A percentile compares a stretch with the other conserved stretches of the same genome.
Evolutionary conservation across 1,140 invertebrate species (phyloP).

Genomic region (Anoplolepis gracilipes): DNA sequence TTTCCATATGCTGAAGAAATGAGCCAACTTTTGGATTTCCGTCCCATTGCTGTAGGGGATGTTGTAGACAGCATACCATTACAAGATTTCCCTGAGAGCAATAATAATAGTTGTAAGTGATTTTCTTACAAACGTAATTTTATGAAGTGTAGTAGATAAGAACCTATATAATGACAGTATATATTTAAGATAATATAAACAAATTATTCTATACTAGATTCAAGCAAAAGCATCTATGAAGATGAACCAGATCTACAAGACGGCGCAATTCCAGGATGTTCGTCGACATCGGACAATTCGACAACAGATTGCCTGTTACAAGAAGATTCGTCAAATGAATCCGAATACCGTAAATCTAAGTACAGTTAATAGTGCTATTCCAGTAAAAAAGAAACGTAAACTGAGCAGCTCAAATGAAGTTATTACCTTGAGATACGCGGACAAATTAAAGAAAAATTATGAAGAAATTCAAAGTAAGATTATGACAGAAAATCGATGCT

Average conservation of each 20-base stretch:
- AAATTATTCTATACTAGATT: slow-evolving; percentile 12
- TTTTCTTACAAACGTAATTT: not conserved
- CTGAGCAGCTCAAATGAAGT: not conserved
- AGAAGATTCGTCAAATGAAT: not conserved
- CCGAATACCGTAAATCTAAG: not conserved
- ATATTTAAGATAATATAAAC: too few relatives aligned
- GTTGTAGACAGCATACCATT: not conserved
- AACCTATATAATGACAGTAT: not conserved
- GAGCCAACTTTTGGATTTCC: not conserved
- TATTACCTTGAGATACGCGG: not conserved
- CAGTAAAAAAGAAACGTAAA: not conserved
- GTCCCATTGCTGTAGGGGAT: not conserved
- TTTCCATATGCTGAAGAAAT: slow-evolving; percentile 18
- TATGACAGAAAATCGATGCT: not conserved
- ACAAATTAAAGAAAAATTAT: not conserved
- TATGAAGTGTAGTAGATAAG: not conserved
- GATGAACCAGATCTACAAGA: slow-evolving; percentile 1
- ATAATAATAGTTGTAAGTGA: not conserved
- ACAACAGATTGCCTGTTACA: not conserved
- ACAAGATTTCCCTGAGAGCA: not conserved
- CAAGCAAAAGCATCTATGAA: not conserved
- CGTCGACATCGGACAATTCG: not conserved
- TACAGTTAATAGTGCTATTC: not conserved
- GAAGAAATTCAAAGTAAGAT: not conserved
- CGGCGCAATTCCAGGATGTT: not conserved